Percentiles rank a stretch among this genome's conserved stretches.
Evolutionary conservation across 2,888 invertebrate species (phyloP).

Genomic region (Camponotus fellah): DNA sequence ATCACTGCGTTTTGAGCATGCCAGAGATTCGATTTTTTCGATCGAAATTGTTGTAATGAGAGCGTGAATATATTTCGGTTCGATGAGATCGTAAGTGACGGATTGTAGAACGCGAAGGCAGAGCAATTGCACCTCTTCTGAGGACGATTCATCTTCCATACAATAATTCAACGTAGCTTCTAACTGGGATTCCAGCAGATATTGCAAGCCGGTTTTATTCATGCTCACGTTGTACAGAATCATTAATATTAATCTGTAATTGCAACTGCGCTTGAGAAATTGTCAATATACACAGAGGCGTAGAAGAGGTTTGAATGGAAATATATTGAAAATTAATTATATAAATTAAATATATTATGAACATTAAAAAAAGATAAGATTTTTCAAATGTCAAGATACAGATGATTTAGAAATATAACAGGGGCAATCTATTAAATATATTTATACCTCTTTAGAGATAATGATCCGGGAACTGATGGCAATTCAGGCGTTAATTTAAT

Average conservation of each 20-base stretch:
- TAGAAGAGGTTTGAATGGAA: neutral
- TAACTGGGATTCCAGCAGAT: conserved; percentile 75
- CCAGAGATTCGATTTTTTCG: conserved; percentile 73
- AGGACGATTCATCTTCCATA: conserved; percentile 68
- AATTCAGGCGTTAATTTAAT: conserved; percentile 79
- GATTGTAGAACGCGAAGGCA: conserved; percentile 77
- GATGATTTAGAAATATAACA: neutral
- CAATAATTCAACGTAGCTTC: conserved; percentile 73
- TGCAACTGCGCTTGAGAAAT: neutral
- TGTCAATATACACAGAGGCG: neutral
- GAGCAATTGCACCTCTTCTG: conserved; percentile 72
- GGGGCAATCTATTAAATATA: neutral
- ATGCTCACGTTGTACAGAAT: conserved; percentile 85
- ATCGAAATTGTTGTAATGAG: conserved; percentile 69
- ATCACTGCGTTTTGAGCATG: conserved; percentile 59
- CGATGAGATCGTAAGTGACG: conserved; percentile 75
- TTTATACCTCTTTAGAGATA: conserved; percentile 79
- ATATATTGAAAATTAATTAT: neutral
- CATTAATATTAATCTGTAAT: conserved; percentile 82
- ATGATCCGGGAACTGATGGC: conserved; percentile 79
- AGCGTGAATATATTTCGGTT: conserved; percentile 69
- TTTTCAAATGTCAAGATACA: neutral
- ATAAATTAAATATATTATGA: too few relatives aligned
- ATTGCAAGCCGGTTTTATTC: conserved; percentile 81
- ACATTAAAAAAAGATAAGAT: neutral